Evolutionary conservation across 2,113 vertebrate genomes (phyloP).

Genomic region (Pleuronectes platessa): DNA sequence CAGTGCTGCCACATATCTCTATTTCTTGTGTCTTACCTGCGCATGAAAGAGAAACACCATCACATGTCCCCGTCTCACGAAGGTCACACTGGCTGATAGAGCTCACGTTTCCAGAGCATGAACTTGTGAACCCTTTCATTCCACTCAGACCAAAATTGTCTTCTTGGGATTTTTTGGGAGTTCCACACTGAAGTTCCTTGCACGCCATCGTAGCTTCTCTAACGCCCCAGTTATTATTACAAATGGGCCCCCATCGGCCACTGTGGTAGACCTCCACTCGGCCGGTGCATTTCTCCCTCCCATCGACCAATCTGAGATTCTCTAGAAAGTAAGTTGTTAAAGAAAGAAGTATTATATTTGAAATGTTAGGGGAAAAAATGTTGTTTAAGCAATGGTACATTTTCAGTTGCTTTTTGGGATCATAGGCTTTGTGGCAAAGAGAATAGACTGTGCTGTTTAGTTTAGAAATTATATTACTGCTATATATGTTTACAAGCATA

Average conservation of each 20-base stretch:
- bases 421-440: background rate
- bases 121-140: slow-evolving; percentile 21
- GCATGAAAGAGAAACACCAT: slow-evolving; percentile 56
- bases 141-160: slow-evolving; percentile 36
- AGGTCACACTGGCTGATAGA: slow-evolving; percentile 60
- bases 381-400: background rate
- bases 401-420: background rate
- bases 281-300: slow-evolving; percentile 70
- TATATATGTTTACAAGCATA: too few relatives aligned
- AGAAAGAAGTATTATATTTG: background rate
- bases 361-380: too few relatives aligned
- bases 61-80: slow-evolving; percentile 33
- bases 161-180: slow-evolving; percentile 13
- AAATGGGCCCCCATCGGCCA: slow-evolving; percentile 62
- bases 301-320: slow-evolving; percentile 61
- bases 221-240: slow-evolving; percentile 57
- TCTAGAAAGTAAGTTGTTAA: slow-evolving; percentile 41
- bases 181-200: slow-evolving; percentile 69
- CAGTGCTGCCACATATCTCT: background rate
- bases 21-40: slow-evolving; percentile 48
- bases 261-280: slow-evolving; percentile 63
- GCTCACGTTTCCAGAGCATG: slow-evolving; percentile 54
- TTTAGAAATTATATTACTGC: background rate
- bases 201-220: slow-evolving; percentile 59
- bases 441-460: background rate